Evolutionary conservation across 2,888 invertebrate genomes (phyloP).

Genomic region (Chironomus riparius): DNA sequence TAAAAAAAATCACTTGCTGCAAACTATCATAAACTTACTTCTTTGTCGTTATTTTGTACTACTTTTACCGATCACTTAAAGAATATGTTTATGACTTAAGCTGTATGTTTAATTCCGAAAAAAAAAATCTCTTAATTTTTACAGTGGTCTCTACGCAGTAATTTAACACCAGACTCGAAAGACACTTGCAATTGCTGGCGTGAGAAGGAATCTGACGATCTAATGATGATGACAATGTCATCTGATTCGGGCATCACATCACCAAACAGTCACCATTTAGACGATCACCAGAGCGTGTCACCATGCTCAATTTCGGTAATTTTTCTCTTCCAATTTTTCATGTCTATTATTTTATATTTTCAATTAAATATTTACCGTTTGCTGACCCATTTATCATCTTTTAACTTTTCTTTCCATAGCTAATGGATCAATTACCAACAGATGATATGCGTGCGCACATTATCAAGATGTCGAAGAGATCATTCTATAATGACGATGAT

Average conservation of each 20-base stretch:
- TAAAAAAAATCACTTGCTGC: too few relatives aligned
- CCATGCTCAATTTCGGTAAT: constrained; percentile 34
- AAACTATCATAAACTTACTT: too few relatives aligned
- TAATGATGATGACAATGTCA: constrained; percentile 29
- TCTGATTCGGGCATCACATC: constrained; percentile 35
- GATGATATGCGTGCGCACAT: constrained; percentile 36
- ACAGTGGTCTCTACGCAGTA: constrained; percentile 38
- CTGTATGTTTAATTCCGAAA: background rate
- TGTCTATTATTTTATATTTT: background rate
- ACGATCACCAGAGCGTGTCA: constrained; percentile 32
- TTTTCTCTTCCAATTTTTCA: background rate
- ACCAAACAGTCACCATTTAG: constrained; percentile 34
- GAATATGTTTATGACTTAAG: background rate
- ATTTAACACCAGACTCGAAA: constrained; percentile 34
- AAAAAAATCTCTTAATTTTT: constrained; percentile 30
- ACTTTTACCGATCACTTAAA: background rate
- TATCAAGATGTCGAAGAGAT: constrained; percentile 34
- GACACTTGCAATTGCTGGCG: constrained; percentile 34
- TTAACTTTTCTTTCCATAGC: constrained; percentile 28
- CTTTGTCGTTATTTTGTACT: background rate
- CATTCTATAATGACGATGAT: constrained; percentile 44
- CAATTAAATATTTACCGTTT: background rate
- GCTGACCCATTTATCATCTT: background rate
- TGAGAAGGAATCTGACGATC: constrained; percentile 29
- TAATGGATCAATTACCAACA: constrained; percentile 33